Evolutionary conservation across 2,113 vertebrate genomes (phyloP).

Genomic region (Grallaria varia): DNA sequence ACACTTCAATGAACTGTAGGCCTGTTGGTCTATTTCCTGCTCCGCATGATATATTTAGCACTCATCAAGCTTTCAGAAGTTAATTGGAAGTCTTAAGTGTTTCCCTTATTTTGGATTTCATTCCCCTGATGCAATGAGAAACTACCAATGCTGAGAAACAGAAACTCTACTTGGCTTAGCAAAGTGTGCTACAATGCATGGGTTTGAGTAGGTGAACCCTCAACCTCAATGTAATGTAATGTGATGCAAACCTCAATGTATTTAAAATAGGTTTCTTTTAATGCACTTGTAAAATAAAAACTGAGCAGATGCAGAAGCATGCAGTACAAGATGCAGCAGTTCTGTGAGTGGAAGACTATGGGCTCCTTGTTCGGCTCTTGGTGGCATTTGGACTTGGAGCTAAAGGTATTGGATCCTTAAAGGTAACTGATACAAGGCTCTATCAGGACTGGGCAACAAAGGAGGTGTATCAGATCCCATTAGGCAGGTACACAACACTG

Average conservation of each 20-base stretch:
- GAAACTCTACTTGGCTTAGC: background rate
- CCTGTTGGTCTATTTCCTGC: constrained; percentile 37
- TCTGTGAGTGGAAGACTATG: background rate
- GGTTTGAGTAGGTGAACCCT: background rate
- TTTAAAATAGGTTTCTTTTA: background rate
- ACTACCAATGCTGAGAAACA: background rate
- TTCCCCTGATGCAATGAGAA: constrained; percentile 42
- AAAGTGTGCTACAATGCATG: background rate
- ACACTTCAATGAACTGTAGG: background rate
- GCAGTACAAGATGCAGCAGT: background rate
- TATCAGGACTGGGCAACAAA: rapidly evolving
- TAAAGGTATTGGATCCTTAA: background rate
- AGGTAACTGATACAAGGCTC: background rate
- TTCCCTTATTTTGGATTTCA: constrained; percentile 16
- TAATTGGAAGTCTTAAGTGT: constrained; percentile 38
- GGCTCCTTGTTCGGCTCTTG: background rate
- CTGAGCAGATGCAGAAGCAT: background rate
- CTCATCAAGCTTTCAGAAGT: constrained; percentile 41
- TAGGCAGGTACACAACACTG: background rate
- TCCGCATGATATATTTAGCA: constrained; percentile 22
- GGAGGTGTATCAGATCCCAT: background rate
- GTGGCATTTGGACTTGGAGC: background rate
- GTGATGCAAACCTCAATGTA: background rate
- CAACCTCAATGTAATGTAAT: background rate
- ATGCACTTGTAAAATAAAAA: background rate